phyloP scores from a whole-genome alignment of 2,113 vertebrate species.

The Megaceryle torquata region DNA sequence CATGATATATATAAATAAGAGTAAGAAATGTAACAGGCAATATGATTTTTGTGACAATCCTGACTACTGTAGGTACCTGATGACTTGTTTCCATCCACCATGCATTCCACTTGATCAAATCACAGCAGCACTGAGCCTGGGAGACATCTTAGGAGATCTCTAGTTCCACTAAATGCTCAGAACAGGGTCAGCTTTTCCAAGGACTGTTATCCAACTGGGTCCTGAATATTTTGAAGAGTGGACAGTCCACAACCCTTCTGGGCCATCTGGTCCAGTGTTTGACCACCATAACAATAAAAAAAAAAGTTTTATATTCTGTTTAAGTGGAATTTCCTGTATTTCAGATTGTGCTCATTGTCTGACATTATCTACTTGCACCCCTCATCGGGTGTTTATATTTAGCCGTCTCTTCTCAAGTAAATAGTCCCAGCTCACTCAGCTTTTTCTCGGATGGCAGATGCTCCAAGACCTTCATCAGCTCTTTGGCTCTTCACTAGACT shows the following conservation, averaged over 20 bases:
- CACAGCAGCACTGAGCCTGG: neutral
- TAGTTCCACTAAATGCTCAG: neutral
- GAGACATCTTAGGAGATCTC: neutral
- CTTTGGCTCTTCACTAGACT: neutral
- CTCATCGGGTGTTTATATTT: neutral
- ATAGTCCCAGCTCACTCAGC: neutral
- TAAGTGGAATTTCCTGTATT: neutral
- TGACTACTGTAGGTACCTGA: neutral
- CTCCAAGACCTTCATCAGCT: neutral
- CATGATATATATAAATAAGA: neutral
- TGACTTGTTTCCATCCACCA: neutral
- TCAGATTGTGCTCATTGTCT: neutral
- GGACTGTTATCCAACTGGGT: neutral
- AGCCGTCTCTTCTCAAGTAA: neutral
- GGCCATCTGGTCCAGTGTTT: neutral
- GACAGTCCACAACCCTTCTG: neutral
- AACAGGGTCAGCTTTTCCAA: neutral
- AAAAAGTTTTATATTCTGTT: neutral
- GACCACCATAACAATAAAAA: neutral
- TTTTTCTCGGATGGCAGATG: neutral
- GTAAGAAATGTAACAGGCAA: neutral
- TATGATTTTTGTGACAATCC: neutral
- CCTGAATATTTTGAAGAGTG: neutral
- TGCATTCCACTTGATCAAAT: neutral
- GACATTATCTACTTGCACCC: neutral